Base-by-base conservation (phyloP, 2,888 invertebrate genomes). In the Macrostomum cliftonense region DNA sequence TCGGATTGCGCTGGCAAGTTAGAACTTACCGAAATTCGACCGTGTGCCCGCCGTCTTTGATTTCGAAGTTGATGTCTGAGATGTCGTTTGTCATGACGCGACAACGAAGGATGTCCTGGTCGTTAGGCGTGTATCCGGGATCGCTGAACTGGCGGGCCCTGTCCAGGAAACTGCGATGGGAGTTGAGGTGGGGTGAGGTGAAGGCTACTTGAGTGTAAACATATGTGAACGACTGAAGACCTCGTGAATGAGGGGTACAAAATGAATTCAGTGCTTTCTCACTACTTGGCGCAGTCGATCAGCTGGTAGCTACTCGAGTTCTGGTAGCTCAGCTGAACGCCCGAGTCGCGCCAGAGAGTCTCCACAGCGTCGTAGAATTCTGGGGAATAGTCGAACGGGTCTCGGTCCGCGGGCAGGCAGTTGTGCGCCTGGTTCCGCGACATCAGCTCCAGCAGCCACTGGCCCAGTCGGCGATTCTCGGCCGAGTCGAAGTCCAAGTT, bases 251-350 rank as follows among this genome's bases (percentile, higher is more conserved):
- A n/a, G n/a, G n/a, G n/a, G n/a, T n/a, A n/a, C n/a, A n/a, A n/a
- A n/a, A n/a, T n/a, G n/a, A n/a, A n/a, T n/a, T n/a, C n/a, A n/a
- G n/a, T n/a, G n/a, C n/a, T n/a, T n/a, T 77, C 80, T 78, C 73
- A 83, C 83, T 83, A 81, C 75, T 81, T 79, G 11, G 83, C 80
- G 61, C 82, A 81, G 60, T 83, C 83, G 42, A 83, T 77, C 1
- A 83, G 71, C 61, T 82, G 82, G 61, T 79, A 83, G 64, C 82
- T 81, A 63, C 80, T 80, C 0, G 81, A 79, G 58, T 81, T 72
- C 56, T 72, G 71, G 59, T 77, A 82, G 55, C 80, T 78, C 58
- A 79, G 75, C 60, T 78, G 75, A 1, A 83, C 77, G 0, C 80
- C 82, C 1, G 71, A 68, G 64, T 84, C 83, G 5, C 70, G 70